Evolutionary conservation across 2,797 vertebrate species (phyloP).

Genomic region (Leptatherina wallacei): DNA sequence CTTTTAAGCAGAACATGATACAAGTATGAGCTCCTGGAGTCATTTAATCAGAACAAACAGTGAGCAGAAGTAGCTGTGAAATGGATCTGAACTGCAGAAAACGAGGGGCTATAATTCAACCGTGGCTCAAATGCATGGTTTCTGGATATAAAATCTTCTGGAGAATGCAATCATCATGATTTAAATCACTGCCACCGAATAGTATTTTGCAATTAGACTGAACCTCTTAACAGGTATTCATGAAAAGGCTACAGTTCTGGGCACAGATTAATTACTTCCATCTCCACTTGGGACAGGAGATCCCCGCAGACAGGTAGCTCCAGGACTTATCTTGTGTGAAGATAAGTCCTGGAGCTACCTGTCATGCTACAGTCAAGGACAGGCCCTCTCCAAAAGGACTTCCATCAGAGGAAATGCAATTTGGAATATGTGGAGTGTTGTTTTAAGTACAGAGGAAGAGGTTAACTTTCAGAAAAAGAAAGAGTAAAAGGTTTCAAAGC

Average conservation of each 20-base stretch:
- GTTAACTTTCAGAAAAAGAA: background rate
- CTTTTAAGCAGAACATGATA: background rate
- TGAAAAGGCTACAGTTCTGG: background rate
- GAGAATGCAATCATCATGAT: background rate
- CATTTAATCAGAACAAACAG: background rate
- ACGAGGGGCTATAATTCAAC: background rate
- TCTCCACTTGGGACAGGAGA: background rate
- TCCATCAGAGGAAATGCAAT: background rate
- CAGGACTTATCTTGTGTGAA: background rate
- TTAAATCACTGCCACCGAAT: background rate
- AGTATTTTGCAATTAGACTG: background rate
- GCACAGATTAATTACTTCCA: constrained; percentile 1
- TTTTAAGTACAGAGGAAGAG: background rate
- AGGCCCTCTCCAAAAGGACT: background rate
- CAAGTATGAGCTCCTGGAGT: background rate
- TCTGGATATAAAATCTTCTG: background rate
- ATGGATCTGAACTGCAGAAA: background rate
- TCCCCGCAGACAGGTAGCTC: constrained; percentile 2
- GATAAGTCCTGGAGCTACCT: background rate
- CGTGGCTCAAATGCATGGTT: background rate
- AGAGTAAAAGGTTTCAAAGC: background rate
- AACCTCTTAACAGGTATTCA: background rate
- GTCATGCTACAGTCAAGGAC: background rate
- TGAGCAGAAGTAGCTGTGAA: background rate
- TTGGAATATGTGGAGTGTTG: background rate